Conservation (phyloP, 2,797 vertebrate species). For the Mus spretus region DNA sequence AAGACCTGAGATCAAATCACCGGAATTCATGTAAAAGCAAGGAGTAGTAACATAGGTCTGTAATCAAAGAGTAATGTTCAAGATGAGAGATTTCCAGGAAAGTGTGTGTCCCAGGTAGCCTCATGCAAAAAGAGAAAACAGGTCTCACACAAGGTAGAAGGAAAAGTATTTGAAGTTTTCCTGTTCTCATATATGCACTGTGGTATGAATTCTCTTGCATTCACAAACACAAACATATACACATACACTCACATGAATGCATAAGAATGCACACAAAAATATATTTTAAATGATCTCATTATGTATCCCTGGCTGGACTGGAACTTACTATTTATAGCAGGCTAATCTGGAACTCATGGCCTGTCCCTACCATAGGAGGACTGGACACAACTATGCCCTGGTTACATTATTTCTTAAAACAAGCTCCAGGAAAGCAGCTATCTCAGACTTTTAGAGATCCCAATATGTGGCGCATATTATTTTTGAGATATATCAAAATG, state of each 20-base stretch:
- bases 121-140: neutral
- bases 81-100: neutral
- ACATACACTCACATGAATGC: neutral
- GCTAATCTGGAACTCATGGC: neutral
- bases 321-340: neutral
- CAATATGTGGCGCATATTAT: neutral
- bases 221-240: neutral
- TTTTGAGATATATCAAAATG: conserved; percentile 32
- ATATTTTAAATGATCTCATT: no score
- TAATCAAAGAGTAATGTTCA: neutral
- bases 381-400: neutral
- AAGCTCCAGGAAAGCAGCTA: neutral
- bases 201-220: neutral
- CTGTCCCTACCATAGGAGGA: neutral
- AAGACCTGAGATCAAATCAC: neutral
- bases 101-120: neutral
- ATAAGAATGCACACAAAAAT: neutral
- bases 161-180: neutral
- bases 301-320: no score
- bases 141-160: neutral
- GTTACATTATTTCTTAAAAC: neutral
- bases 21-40: neutral
- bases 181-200: neutral
- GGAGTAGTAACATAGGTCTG: neutral
- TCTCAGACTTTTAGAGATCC: neutral